Conservation (phyloP, 2,113 vertebrate genomes). For the Thomomys bottae region DNA sequence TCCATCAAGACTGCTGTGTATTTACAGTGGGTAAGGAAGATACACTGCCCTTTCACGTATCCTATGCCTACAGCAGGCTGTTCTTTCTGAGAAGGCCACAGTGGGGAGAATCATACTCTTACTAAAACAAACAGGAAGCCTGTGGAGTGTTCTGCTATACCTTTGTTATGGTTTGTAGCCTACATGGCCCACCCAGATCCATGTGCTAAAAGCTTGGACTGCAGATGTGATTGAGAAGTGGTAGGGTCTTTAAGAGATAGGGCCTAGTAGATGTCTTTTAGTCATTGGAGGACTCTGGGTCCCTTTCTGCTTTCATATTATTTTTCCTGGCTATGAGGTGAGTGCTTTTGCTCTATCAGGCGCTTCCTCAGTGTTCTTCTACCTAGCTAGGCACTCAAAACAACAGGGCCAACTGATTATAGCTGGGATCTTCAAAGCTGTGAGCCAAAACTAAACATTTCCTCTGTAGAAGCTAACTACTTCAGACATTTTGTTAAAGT, state of each 20-base stretch:
- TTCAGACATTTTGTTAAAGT: conserved; percentile 4
- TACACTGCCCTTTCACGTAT: background rate
- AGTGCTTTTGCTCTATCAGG: background rate
- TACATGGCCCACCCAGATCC: background rate
- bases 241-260: background rate
- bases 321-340: background rate
- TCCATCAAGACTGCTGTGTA: background rate
- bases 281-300: background rate
- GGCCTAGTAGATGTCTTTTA: background rate
- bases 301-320: background rate
- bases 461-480: background rate
- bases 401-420: background rate
- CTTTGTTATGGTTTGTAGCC: background rate
- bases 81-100: background rate
- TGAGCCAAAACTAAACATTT: background rate
- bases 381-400: background rate
- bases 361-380: too few species aligned
- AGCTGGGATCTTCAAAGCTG: background rate
- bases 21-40: background rate
- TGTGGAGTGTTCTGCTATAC: background rate
- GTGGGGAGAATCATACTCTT: background rate
- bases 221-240: background rate
- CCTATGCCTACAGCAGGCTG: background rate
- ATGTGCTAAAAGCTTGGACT: background rate
- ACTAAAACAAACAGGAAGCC: background rate